A percentile compares a stretch with the other conserved stretches of the same genome.
These are phyloP conservation scores for Chaenocephalus aceratus DNA, from an alignment of 2,113 vertebrate species.

Conservation along the genomic window DNA sequence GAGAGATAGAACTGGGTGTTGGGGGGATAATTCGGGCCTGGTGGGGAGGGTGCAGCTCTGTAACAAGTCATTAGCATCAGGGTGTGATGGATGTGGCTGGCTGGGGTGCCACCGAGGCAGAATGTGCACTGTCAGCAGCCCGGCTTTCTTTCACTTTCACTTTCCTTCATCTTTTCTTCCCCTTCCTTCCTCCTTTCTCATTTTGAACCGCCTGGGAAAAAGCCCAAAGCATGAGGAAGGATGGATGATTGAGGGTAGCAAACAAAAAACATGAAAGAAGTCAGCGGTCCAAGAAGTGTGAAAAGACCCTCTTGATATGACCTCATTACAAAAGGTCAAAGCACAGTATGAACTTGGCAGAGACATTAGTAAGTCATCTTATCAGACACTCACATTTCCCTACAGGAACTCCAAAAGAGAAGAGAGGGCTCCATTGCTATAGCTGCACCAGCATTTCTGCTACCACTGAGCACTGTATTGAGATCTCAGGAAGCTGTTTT, in stretches of 20 bases:
- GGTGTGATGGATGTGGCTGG: conserved; percentile 66
- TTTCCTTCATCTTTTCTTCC: conserved; percentile 19
- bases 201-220: neutral
- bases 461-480: neutral
- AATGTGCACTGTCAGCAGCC: conserved; percentile 68
- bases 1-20: neutral
- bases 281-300: conserved; percentile 5
- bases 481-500: conserved; percentile 18
- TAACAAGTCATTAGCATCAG: conserved; percentile 62
- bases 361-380: conserved; percentile 35
- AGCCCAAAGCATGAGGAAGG: conserved; percentile 3
- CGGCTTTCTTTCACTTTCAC: conserved; percentile 17
- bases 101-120: conserved; percentile 51
- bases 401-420: conserved; percentile 22
- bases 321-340: conserved; percentile 59
- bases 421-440: conserved; percentile 24
- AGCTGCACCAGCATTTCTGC: conserved; percentile 30
- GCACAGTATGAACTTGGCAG: conserved; percentile 40
- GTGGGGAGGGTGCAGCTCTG: conserved; percentile 32
- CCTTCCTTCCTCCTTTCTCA: neutral
- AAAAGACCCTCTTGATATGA: conserved; percentile 33
- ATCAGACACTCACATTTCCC: conserved; percentile 17
- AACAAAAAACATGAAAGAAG: neutral
- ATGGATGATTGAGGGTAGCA: neutral
- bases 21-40: conserved; percentile 21